Evolutionary conservation across 92 coral and sea anemone genomes (phyloP), one percentile per base, ranked within the genome.

Genomic region (Palythoa grandiflora): DNA sequence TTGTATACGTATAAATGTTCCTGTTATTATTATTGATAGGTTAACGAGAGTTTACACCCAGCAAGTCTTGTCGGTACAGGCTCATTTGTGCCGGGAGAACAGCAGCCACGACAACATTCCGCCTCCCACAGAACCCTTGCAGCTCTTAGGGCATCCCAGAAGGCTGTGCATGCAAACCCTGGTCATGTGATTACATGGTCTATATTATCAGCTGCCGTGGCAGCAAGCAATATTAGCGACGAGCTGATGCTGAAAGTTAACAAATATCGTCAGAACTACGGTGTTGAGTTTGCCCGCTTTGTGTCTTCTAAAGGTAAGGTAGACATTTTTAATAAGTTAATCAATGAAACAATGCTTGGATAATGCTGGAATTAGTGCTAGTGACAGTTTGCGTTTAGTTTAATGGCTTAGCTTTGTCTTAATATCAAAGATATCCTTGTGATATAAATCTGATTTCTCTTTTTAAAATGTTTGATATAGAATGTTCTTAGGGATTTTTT

Each of bases 151-250:
- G 95, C 96, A 17, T 93, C 99, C 79, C 99, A 96, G 88, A 96
- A 92, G 91, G 96, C 99, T 38, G 93, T 96, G 76, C 98, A 96
- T 68, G 87, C 95, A 20, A 94, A 93, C 48, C 98, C 98, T 73
- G 95, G 93, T 77, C 93, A 88, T 73, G 78, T 93, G 73, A 88
- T 94, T 10, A 91, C 94, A 91, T 94, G 96, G 98, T 93, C 94
- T 12, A 93, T 96, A 14, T 92, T 96, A 6, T 86, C 96, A 40
- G 95, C 98, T 19, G 91, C 98, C 5, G 92, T 92, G 12, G 87
- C 96, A 57, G 98, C 98, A 66, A 89, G 83, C 73, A 87, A 84
- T 63, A 83, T 90, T 68, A 91, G 91, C 40, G 78, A 85, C 68
- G 84, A 73, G 40, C 83, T 65, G 39, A 48, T 75, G 10, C 92